Conservation (phyloP, 2,113 vertebrate genomes). For the Dromiciops gliroides region DNA sequence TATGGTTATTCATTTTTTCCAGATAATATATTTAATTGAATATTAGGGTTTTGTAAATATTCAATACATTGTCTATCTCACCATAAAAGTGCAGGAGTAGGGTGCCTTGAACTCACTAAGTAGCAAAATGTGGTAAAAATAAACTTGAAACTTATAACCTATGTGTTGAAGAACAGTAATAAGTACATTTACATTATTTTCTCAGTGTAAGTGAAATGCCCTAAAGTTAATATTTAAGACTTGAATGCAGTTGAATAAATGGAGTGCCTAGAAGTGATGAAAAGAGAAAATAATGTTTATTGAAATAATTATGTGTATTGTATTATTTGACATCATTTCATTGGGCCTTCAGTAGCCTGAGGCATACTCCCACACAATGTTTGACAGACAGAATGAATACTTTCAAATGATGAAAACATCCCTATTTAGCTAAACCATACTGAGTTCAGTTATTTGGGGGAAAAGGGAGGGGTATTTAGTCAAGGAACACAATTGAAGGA, state of each 20-base stretch:
- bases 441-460: conserved; percentile 19
- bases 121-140: conserved; percentile 25
- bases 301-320: conserved; percentile 51
- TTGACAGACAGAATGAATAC: conserved; percentile 42
- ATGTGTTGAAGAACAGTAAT: not conserved
- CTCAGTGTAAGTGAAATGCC: not conserved
- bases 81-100: not conserved
- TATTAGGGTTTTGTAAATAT: not conserved
- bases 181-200: not conserved
- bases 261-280: conserved; percentile 12
- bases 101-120: not conserved
- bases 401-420: conserved; percentile 49
- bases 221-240: conserved; percentile 37
- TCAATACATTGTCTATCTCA: not conserved
- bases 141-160: not conserved
- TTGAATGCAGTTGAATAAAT: not conserved
- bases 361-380: conserved; percentile 1
- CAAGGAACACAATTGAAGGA: not conserved
- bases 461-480: not conserved
- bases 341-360: conserved; percentile 36
- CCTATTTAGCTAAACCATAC: conserved; percentile 40
- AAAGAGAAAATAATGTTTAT: conserved; percentile 52
- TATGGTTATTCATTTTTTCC: not conserved
- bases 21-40: not conserved
- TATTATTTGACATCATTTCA: conserved; percentile 53